Conservation (phyloP, 1,140 invertebrate genomes). For the Hyphantria cunea region DNA sequence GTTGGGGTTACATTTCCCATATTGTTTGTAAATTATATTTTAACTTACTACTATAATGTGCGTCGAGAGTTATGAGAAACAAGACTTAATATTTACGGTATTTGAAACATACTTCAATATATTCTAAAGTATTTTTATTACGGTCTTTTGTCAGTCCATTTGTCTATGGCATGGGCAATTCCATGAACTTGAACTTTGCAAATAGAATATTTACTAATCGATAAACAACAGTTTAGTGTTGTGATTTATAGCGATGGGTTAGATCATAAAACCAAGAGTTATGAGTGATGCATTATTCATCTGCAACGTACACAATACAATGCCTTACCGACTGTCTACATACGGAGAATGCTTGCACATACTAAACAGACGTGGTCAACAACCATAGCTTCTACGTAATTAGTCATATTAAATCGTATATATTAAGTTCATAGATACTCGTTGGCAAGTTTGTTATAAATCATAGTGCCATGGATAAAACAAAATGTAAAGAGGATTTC, state of each 20-base stretch:
- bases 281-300: slow-evolving; percentile 42
- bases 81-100: no score
- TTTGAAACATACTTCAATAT: no score
- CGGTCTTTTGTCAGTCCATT: no score
- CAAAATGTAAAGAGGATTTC: background rate
- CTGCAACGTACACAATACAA: slow-evolving; percentile 26
- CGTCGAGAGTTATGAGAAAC: no score
- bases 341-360: slow-evolving; percentile 26
- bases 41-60: no score
- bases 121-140: no score
- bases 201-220: background rate
- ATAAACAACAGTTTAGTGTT: slow-evolving; percentile 23
- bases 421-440: slow-evolving; percentile 3
- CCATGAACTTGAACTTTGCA: slow-evolving; percentile 33
- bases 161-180: background rate
- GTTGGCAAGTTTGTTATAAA: background rate
- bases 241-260: slow-evolving; percentile 29
- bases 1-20: no score
- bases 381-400: slow-evolving; percentile 17
- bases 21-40: no score
- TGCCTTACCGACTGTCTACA: slow-evolving; percentile 20
- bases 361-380: slow-evolving; percentile 28
- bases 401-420: slow-evolving; percentile 21
- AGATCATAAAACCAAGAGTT: slow-evolving; percentile 34
- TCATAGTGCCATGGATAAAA: no score